Conservation (phyloP, 2,888 invertebrate species). For the Noctua janthina region DNA sequence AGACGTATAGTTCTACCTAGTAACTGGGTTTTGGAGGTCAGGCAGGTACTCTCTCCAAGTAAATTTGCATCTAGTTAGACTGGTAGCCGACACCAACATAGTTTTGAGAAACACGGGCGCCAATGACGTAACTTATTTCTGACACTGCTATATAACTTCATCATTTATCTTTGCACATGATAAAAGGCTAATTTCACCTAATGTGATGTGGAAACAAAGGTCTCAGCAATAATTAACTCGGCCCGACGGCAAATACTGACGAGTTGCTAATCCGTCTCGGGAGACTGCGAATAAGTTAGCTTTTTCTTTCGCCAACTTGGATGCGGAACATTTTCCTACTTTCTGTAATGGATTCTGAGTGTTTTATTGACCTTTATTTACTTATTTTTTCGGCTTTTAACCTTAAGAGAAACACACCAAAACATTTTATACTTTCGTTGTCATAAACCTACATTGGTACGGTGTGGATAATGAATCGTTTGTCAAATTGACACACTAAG, state of each 20-base stretch:
- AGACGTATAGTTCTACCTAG: background rate
- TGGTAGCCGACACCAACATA: background rate
- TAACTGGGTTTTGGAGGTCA: background rate
- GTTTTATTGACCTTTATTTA: conserved; percentile 27
- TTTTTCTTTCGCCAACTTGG: conserved; percentile 30
- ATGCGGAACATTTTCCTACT: conserved; percentile 15
- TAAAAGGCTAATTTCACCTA: background rate
- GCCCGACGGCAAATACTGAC: conserved; percentile 23
- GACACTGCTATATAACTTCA: background rate
- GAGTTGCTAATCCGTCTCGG: conserved; percentile 51
- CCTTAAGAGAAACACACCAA: background rate
- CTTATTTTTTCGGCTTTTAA: conserved; percentile 9
- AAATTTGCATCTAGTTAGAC: background rate
- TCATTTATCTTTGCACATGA: background rate
- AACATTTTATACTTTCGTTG: background rate
- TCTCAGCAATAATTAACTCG: conserved; percentile 25
- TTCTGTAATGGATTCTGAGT: conserved; percentile 11
- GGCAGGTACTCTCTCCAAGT: background rate
- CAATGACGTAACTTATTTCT: background rate
- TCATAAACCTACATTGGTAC: no score
- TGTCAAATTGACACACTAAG: background rate
- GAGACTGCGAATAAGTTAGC: conserved; percentile 43
- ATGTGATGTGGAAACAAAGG: conserved; percentile 37
- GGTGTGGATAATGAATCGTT: background rate
- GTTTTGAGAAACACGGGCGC: background rate